These are phyloP conservation scores for Micrasema minimum DNA, from an alignment of 1,140 invertebrate genomes.

Conservation along the genomic window DNA sequence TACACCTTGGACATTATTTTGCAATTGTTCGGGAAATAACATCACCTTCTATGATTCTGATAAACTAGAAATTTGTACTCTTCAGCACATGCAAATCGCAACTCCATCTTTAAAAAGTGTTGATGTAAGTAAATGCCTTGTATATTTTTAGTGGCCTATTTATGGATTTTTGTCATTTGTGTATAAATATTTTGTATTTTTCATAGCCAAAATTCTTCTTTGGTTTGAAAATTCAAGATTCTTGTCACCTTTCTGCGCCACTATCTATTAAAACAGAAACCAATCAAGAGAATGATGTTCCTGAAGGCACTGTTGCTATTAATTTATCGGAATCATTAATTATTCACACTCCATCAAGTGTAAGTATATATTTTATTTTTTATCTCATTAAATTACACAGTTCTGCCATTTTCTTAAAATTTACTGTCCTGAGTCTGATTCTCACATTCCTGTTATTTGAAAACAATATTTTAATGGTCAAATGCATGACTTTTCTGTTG, in stretches of 20 bases:
- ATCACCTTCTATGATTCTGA: slow-evolving; percentile 20
- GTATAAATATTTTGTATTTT: not conserved
- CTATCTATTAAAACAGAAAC: slow-evolving; percentile 20
- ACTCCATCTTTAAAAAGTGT: slow-evolving; percentile 36
- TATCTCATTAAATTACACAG: not conserved
- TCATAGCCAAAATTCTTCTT: slow-evolving; percentile 21
- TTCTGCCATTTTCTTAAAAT: not conserved
- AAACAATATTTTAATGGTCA: not conserved
- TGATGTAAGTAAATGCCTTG: slow-evolving; percentile 3
- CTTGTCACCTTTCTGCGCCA: not conserved
- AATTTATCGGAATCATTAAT: slow-evolving; percentile 11
- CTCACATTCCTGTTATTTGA: not conserved
- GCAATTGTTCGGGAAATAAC: slow-evolving; percentile 33
- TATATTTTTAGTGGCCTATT: not conserved
- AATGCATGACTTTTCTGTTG: not conserved
- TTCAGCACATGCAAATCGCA: slow-evolving; percentile 33
- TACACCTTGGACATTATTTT: slow-evolving; percentile 46
- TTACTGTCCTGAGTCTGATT: not conserved
- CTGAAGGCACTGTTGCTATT: not conserved
- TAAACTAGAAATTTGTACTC: slow-evolving; percentile 29
- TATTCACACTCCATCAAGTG: not conserved
- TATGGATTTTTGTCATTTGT: not conserved
- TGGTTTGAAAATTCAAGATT: slow-evolving; percentile 7
- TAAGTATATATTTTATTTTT: slow-evolving; percentile 16
- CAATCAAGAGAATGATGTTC: not conserved